These are phyloP conservation scores for Bombus sylvicola DNA, from an alignment of 1,140 invertebrate species.

Conservation along the genomic window DNA sequence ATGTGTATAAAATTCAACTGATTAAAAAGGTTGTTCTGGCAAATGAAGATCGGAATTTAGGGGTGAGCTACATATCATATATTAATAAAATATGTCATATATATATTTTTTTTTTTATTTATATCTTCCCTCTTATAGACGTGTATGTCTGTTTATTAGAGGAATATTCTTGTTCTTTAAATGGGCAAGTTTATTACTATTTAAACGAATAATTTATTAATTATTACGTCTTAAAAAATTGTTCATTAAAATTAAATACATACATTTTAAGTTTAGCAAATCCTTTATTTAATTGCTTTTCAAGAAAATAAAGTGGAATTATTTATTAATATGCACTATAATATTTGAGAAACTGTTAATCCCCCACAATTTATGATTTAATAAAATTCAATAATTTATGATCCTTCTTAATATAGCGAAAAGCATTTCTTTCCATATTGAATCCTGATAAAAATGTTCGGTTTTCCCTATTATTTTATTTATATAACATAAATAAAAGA, in stretches of 20 bases:
- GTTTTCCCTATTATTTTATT: too few species aligned
- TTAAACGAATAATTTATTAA: neutral
- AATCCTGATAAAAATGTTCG: neutral
- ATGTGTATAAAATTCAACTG: neutral
- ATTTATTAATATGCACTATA: neutral
- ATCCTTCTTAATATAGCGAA: neutral
- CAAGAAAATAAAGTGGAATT: neutral
- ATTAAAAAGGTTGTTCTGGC: neutral
- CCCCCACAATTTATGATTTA: neutral
- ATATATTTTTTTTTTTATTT: too few species aligned
- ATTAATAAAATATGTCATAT: slow-evolving; percentile 3
- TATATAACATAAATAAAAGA: neutral
- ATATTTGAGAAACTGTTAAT: neutral
- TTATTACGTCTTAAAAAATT: neutral
- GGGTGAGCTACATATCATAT: slow-evolving; percentile 11
- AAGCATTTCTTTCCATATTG: neutral
- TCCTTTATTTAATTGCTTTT: neutral
- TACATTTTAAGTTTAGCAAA: neutral
- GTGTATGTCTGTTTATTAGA: too few species aligned
- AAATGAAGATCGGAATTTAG: neutral
- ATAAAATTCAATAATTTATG: neutral
- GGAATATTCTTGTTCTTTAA: too few species aligned
- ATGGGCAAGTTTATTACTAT: neutral
- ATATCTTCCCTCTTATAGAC: too few species aligned
- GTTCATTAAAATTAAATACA: neutral